phyloP scores from a whole-genome alignment of 2,113 vertebrate genomes.

The Sylvia atricapilla region DNA sequence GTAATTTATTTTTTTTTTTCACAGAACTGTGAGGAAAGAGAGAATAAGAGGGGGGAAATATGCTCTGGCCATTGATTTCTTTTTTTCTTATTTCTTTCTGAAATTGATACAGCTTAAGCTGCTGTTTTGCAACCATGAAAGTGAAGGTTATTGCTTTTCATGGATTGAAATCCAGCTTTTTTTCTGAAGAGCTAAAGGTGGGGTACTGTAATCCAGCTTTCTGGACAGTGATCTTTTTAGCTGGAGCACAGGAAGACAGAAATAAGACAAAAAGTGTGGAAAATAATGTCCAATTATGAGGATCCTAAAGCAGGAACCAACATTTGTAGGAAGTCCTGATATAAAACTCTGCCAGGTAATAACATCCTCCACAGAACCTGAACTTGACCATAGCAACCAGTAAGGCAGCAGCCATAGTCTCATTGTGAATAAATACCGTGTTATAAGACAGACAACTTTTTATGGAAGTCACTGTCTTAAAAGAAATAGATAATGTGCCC shows the following conservation, averaged over 20 bases:
- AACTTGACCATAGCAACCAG: neutral
- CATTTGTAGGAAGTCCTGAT: neutral
- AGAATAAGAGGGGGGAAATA: rapidly evolving
- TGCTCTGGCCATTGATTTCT: neutral
- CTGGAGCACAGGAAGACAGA: neutral
- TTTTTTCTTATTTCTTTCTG: neutral
- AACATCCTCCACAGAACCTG: neutral
- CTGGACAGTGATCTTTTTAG: neutral
- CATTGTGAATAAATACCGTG: neutral
- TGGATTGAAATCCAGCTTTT: neutral
- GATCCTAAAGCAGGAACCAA: neutral
- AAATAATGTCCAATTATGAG: neutral
- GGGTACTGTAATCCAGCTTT: neutral
- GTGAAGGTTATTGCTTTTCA: neutral
- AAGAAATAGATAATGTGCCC: neutral
- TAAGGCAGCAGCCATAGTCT: neutral
- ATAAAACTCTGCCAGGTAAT: neutral
- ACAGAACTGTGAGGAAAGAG: neutral
- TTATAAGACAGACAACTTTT: neutral
- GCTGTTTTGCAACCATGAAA: neutral
- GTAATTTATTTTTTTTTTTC: neutral
- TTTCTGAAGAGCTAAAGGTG: neutral
- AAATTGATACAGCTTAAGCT: neutral
- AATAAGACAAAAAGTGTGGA: neutral
- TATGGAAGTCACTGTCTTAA: neutral